Evolutionary conservation across 2,113 vertebrate genomes (phyloP).

Genomic region (Camelus bactrianus): DNA sequence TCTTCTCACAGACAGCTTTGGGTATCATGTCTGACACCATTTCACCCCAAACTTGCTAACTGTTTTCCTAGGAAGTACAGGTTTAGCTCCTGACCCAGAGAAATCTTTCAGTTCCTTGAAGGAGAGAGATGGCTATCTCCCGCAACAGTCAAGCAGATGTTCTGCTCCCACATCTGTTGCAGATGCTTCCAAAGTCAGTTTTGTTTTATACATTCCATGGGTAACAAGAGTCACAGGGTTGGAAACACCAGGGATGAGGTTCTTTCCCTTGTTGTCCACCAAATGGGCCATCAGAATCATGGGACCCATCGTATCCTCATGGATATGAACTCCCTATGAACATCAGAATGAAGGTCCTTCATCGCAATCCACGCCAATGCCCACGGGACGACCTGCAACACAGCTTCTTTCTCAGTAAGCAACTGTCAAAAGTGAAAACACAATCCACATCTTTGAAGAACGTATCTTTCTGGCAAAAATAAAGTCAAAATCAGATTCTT

Average conservation of each 20-base stretch:
- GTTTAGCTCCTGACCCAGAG: constrained; percentile 85
- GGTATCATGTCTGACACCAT: constrained; percentile 93
- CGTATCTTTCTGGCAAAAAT: constrained; percentile 87
- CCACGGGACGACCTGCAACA: constrained; percentile 88
- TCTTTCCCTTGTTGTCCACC: constrained; percentile 83
- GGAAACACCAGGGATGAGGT: constrained; percentile 82
- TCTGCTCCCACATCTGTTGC: constrained; percentile 84
- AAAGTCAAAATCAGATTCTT: constrained; percentile 89
- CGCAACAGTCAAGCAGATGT: constrained; percentile 84
- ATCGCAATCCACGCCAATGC: constrained; percentile 82
- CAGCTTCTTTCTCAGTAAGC: constrained; percentile 89
- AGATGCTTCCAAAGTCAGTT: constrained; percentile 90
- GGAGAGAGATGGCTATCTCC: constrained; percentile 89
- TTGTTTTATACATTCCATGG: constrained; percentile 87
- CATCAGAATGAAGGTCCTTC: constrained; percentile 86
- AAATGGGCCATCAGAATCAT: constrained; percentile 85
- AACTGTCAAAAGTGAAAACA: constrained; percentile 90
- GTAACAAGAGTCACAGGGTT: constrained; percentile 80
- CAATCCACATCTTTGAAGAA: constrained; percentile 89
- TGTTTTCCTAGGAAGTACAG: constrained; percentile 88
- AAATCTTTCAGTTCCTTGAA: constrained; percentile 90
- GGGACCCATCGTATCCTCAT: constrained; percentile 85
- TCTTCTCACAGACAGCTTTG: constrained; percentile 89
- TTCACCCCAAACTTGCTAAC: constrained; percentile 89
- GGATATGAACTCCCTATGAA: constrained; percentile 85